These are phyloP conservation scores for Periophthalmodon schlosseri DNA, from an alignment of 2,113 vertebrate genomes.

Conservation along the genomic window DNA sequence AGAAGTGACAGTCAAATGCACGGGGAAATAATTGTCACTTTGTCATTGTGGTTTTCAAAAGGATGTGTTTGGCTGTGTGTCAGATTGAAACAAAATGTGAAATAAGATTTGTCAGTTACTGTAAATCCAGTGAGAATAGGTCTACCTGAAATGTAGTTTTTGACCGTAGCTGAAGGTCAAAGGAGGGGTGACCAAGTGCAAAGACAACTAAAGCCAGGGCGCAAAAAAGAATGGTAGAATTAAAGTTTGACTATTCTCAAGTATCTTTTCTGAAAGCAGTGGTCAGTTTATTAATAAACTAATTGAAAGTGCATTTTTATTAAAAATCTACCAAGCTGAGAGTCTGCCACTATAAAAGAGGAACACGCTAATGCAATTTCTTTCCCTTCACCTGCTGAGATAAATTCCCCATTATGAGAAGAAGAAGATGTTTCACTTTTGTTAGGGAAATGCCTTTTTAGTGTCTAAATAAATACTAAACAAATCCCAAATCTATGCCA, in stretches of 20 bases:
- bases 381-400: not conserved
- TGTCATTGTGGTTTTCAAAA: not conserved
- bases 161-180: not conserved
- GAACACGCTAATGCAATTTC: not conserved
- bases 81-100: not conserved
- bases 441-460: not conserved
- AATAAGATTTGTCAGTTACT: not conserved
- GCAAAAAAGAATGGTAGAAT: too few species aligned
- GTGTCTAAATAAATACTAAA: not conserved
- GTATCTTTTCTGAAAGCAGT: not conserved
- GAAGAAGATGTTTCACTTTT: not conserved
- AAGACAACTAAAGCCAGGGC: too few species aligned
- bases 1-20: not conserved
- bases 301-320: not conserved
- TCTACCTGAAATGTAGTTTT: not conserved
- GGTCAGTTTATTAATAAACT: too few species aligned
- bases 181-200: not conserved
- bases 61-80: not conserved
- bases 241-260: not conserved
- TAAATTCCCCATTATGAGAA: not conserved
- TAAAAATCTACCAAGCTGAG: not conserved
- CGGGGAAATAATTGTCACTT: not conserved
- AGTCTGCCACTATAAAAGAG: not conserved
- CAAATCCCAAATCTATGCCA: constrained; percentile 12
- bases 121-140: not conserved